Evolutionary conservation across 64 coral and sea anemone species (phyloP).

Genomic region (Platygyra sinensis): DNA sequence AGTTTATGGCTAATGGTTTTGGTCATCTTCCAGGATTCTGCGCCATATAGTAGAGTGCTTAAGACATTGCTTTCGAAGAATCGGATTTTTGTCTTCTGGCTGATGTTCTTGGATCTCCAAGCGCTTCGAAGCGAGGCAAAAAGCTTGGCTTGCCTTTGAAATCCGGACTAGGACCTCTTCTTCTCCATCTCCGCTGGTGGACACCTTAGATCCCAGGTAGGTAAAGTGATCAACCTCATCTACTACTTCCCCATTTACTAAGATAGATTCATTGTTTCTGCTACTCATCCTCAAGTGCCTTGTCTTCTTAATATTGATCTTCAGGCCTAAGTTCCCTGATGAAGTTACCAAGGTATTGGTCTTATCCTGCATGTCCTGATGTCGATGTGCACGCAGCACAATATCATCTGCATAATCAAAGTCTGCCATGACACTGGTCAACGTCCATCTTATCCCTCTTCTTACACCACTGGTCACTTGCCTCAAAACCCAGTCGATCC

Average conservation of each 20-base stretch:
- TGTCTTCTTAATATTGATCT: conserved; percentile 7
- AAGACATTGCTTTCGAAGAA: not conserved
- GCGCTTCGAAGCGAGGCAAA: not conserved
- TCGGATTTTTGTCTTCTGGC: not conserved
- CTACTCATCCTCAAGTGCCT: too few species aligned
- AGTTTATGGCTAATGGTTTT: too few species aligned
- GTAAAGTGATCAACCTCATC: too few species aligned
- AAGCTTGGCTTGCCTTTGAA: too few species aligned
- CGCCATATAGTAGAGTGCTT: not conserved
- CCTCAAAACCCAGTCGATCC: too few species aligned
- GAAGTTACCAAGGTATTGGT: not conserved
- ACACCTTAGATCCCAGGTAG: too few species aligned
- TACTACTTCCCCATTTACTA: too few species aligned
- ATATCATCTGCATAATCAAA: conserved; percentile 26
- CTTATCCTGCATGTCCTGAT: conserved; percentile 26
- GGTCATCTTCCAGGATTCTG: too few species aligned
- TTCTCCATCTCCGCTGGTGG: too few species aligned
- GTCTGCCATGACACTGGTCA: conserved; percentile 11
- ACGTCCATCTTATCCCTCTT: conserved; percentile 34
- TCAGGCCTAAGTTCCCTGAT: not conserved
- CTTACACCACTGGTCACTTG: too few species aligned
- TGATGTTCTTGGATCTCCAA: not conserved
- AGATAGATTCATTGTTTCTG: too few species aligned
- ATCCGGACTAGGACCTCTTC: too few species aligned
- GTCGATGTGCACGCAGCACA: not conserved